Percentiles rank a stretch among this genome's conserved stretches.
Evolutionary conservation across 2,113 vertebrate species (phyloP).

Genomic region (Benitochromis conjunctus): DNA sequence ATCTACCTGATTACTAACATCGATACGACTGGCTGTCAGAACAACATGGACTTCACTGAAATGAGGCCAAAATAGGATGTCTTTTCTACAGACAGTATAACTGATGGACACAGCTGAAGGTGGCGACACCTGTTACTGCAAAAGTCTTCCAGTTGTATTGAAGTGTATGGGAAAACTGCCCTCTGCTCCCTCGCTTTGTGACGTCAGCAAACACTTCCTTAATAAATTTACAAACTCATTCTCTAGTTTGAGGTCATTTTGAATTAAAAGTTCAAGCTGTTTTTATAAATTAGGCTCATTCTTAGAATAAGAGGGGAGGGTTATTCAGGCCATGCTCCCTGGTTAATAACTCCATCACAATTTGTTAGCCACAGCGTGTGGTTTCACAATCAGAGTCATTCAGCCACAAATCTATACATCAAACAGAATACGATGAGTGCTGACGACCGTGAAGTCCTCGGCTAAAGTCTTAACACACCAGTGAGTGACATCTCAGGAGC

Average conservation of each 20-base stretch:
- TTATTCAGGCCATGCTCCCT: not conserved
- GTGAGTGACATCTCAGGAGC: not conserved
- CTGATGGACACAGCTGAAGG: rapidly evolving
- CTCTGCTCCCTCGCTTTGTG: not conserved
- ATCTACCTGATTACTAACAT: not conserved
- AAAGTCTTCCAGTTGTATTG: not conserved
- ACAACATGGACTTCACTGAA: not conserved
- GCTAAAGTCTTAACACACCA: not conserved
- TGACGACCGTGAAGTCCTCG: rapidly evolving
- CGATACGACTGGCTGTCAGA: rapidly evolving
- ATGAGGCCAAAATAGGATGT: not conserved
- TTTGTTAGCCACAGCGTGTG: not conserved
- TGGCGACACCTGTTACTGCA: not conserved
- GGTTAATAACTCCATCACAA: not conserved
- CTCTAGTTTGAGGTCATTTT: not conserved
- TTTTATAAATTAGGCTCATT: not conserved
- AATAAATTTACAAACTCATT: too few species aligned
- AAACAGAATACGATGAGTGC: not conserved
- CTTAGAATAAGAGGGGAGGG: not conserved
- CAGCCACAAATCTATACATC: not conserved
- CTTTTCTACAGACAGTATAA: not conserved
- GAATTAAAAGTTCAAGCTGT: not conserved
- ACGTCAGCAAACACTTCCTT: not conserved
- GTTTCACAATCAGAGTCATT: not conserved
- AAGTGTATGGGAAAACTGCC: rapidly evolving